phyloP scores from a whole-genome alignment of 2,888 invertebrate genomes.

The Chrysolina oricalcia region DNA sequence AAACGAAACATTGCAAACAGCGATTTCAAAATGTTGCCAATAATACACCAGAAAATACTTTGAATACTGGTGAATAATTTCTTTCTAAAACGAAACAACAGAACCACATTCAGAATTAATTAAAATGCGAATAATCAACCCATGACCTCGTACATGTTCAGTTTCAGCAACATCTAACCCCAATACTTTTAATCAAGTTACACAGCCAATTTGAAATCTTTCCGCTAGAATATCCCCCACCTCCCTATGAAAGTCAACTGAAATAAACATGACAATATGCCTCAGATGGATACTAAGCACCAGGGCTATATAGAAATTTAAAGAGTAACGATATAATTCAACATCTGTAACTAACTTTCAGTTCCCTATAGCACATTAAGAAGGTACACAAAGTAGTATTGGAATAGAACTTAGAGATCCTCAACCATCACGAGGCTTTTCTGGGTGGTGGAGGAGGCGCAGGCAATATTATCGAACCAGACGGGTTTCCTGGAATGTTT shows the following conservation, averaged over 20 bases:
- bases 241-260: neutral
- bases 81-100: no score
- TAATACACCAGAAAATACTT: no score
- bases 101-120: no score
- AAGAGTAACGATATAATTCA: constrained; percentile 27
- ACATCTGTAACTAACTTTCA: constrained; percentile 29
- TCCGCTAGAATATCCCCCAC: neutral
- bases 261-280: constrained; percentile 18
- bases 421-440: constrained; percentile 68
- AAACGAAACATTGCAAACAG: no score
- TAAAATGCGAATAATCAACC: no score
- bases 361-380: constrained; percentile 57
- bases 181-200: no score
- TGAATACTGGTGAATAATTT: no score
- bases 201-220: neutral
- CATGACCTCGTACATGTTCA: no score
- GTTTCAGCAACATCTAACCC: no score
- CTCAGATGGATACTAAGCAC: constrained; percentile 37
- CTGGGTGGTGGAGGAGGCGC: constrained; percentile 69
- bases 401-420: constrained; percentile 51
- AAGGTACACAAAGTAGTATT: constrained; percentile 63
- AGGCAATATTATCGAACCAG: constrained; percentile 57
- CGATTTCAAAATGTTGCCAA: no score
- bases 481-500: constrained; percentile 71
- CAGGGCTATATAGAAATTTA: neutral